A percentile compares a stretch with the other conserved stretches of the same genome.
These are phyloP conservation scores for Acleris holmiana DNA, from an alignment of 2,888 invertebrate genomes.

Conservation along the genomic window DNA sequence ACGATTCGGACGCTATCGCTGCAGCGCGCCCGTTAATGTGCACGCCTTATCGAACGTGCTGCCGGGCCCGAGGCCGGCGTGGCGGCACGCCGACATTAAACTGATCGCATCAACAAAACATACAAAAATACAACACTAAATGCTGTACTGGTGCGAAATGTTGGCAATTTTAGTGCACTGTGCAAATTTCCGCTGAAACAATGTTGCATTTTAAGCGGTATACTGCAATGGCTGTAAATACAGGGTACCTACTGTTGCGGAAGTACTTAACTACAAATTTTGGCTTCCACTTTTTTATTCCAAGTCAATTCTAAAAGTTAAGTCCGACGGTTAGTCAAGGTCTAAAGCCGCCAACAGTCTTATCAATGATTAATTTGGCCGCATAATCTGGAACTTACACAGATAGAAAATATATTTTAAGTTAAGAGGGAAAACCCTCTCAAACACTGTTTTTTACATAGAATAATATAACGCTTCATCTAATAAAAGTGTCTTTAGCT, in stretches of 20 bases:
- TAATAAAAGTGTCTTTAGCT: no score
- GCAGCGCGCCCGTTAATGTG: slow-evolving; percentile 78
- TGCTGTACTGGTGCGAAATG: slow-evolving; percentile 45
- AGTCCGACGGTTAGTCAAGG: slow-evolving; percentile 17
- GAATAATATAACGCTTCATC: no score
- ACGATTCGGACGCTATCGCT: slow-evolving; percentile 80
- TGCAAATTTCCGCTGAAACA: slow-evolving; percentile 28
- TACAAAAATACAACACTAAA: slow-evolving; percentile 54
- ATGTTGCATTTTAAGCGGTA: slow-evolving; percentile 23
- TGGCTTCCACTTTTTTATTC: background rate
- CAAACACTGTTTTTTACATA: no score
- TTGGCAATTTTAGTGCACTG: slow-evolving; percentile 40
- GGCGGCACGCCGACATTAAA: slow-evolving; percentile 57
- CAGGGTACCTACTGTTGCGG: background rate
- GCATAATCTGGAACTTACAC: slow-evolving; percentile 64
- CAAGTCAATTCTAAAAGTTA: background rate
- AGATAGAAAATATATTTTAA: no score
- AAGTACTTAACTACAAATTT: background rate
- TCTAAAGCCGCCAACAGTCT: slow-evolving; percentile 38
- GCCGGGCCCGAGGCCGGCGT: slow-evolving; percentile 44
- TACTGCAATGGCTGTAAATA: background rate
- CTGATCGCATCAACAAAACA: slow-evolving; percentile 63
- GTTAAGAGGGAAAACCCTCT: no score
- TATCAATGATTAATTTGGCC: slow-evolving; percentile 73
- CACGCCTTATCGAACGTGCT: slow-evolving; percentile 77